phyloP scores from a whole-genome alignment of 1,140 invertebrate genomes.

The Drosophila lacteicornis region DNA sequence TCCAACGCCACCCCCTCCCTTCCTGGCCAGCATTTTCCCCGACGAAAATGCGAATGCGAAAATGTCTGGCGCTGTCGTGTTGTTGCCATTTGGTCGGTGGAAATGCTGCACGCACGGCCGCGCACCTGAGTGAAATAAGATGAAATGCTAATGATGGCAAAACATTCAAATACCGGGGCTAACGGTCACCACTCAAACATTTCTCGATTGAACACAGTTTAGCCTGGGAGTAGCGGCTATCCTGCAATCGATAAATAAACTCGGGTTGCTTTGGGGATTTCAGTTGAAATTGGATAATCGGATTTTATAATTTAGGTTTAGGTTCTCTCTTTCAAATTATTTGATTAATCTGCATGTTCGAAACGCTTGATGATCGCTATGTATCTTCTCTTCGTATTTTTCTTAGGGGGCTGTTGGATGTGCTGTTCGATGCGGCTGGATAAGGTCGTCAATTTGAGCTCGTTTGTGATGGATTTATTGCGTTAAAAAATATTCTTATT shows the following conservation, averaged over 20 bases:
- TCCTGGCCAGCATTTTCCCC: neutral
- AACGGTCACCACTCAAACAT: conserved; percentile 9
- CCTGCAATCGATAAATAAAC: conserved; percentile 2
- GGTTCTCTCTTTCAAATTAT: no score
- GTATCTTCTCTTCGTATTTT: no score
- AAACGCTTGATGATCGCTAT: no score
- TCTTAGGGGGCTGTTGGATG: no score
- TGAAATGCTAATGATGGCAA: conserved; percentile 78
- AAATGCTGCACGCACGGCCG: conserved; percentile 74
- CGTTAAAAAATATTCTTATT: no score
- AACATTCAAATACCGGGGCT: conserved; percentile 64
- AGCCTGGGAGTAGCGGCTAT: neutral
- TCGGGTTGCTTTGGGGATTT: neutral
- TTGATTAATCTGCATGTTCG: no score
- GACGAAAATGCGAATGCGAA: conserved; percentile 3
- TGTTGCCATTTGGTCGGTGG: conserved; percentile 35
- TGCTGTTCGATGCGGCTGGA: no score
- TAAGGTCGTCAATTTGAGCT: no score
- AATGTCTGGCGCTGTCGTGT: conserved; percentile 22
- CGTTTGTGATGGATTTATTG: no score
- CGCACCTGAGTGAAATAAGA: conserved; percentile 70
- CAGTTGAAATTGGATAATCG: neutral
- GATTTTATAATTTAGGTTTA: neutral
- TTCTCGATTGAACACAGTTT: conserved; percentile 1
- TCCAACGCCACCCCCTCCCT: conserved; percentile 4